Percentiles rank a stretch among this genome's conserved stretches.
Conservation (phyloP, 2,113 vertebrate genomes). For the Muntiacus muntjak region DNA sequence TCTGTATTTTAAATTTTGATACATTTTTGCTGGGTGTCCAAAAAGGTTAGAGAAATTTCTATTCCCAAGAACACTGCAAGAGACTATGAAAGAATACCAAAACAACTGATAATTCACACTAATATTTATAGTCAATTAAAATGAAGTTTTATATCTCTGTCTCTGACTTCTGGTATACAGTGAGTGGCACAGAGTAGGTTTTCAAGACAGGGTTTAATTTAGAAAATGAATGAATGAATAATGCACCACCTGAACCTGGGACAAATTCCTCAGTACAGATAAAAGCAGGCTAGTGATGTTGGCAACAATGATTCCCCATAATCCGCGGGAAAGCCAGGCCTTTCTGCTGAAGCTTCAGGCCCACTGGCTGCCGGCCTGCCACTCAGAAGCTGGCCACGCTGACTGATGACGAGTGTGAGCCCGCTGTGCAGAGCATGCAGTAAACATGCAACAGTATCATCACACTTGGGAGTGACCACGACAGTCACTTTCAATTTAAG, state of each 20-base stretch:
- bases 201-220: not conserved
- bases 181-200: not conserved
- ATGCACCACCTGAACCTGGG: not conserved
- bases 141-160: not conserved
- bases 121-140: slow-evolving; percentile 1
- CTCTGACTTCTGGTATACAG: not conserved
- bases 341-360: not conserved
- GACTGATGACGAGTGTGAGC: not conserved
- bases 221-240: not conserved
- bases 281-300: not conserved
- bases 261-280: not conserved
- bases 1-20: slow-evolving; percentile 23
- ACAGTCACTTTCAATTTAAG: not conserved
- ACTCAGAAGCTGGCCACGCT: not conserved
- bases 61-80: not conserved
- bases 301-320: not conserved
- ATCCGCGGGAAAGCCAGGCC: not conserved
- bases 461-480: accelerated
- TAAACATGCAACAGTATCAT: not conserved
- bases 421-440: accelerated
- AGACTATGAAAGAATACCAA: not conserved
- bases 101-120: not conserved
- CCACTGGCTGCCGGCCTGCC: accelerated
- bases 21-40: not conserved
- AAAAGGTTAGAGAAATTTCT: slow-evolving; percentile 5